These are phyloP conservation scores for Drosophila birchii DNA, from an alignment of 2,888 invertebrate species.

Conservation along the genomic window DNA sequence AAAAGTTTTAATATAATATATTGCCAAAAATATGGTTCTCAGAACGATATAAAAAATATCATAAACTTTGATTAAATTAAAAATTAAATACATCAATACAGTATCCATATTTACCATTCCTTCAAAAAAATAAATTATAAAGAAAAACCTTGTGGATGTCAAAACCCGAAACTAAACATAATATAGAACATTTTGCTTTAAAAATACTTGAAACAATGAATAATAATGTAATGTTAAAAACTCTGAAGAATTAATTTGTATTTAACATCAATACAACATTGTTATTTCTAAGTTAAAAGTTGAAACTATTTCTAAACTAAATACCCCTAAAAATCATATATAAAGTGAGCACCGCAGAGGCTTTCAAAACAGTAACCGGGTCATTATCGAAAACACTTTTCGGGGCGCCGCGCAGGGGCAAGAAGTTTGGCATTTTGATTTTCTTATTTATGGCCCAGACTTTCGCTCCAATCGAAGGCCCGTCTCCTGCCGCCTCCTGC, in stretches of 20 bases:
- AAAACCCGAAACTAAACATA: neutral
- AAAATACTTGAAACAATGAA: neutral
- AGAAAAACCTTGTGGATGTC: neutral
- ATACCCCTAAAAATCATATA: neutral
- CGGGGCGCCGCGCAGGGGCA: conserved; percentile 13
- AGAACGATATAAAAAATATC: too few species aligned
- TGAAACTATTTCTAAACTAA: neutral
- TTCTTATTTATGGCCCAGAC: conserved; percentile 66
- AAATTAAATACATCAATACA: neutral
- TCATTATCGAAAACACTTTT: conserved; percentile 45
- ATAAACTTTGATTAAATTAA: too few species aligned
- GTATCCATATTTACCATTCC: neutral
- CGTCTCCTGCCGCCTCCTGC: conserved; percentile 1
- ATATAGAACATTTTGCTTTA: neutral
- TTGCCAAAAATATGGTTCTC: too few species aligned
- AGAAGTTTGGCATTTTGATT: conserved; percentile 69
- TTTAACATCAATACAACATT: too few species aligned
- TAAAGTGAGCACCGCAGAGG: conserved; percentile 14
- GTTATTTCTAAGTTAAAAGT: too few species aligned
- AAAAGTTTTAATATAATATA: too few species aligned
- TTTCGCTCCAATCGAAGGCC: conserved; percentile 46
- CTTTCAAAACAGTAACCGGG: conserved; percentile 56
- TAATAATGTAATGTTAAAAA: too few species aligned
- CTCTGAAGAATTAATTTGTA: too few species aligned
- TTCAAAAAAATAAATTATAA: neutral